Evolutionary conservation across 2,113 vertebrate genomes (phyloP).

Genomic region (Amphiprion percula): DNA sequence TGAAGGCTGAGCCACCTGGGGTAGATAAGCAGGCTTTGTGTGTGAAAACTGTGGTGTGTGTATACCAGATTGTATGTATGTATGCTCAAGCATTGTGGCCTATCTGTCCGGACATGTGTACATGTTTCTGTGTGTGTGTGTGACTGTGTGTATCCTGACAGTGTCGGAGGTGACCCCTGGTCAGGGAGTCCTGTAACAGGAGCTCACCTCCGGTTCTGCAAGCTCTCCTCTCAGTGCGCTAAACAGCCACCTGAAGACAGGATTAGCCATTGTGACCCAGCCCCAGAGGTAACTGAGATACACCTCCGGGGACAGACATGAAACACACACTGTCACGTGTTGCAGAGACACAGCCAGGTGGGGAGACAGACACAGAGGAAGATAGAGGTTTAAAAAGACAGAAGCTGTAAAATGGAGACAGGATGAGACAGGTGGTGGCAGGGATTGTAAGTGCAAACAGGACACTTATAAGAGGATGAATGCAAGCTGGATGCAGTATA

Average conservation of each 20-base stretch:
- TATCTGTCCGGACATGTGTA: slow-evolving; percentile 34
- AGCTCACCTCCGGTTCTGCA: slow-evolving; percentile 82
- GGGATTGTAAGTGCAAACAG: slow-evolving; percentile 74
- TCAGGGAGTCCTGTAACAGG: slow-evolving; percentile 85
- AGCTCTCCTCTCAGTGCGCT: slow-evolving; percentile 82
- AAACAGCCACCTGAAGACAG: slow-evolving; percentile 86
- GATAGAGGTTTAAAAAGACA: slow-evolving; percentile 37
- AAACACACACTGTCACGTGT: slow-evolving; percentile 79
- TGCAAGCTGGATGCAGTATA: slow-evolving; percentile 51
- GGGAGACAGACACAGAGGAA: slow-evolving; percentile 33
- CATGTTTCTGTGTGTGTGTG: slow-evolving; percentile 27
- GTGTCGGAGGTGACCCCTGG: slow-evolving; percentile 83
- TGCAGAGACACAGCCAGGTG: slow-evolving; percentile 48
- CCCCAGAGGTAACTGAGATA: slow-evolving; percentile 82
- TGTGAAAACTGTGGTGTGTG: slow-evolving; percentile 15
- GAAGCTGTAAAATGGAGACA: slow-evolving; percentile 41
- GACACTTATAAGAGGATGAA: slow-evolving; percentile 79
- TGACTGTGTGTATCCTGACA: slow-evolving; percentile 41
- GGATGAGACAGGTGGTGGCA: slow-evolving; percentile 55
- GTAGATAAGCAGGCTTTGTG: slow-evolving; percentile 63
- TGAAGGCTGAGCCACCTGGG: slow-evolving; percentile 70
- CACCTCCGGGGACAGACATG: slow-evolving; percentile 76
- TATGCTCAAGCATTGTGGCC: slow-evolving; percentile 6
- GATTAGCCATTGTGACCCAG: slow-evolving; percentile 82
- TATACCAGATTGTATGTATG: background rate